These are phyloP conservation scores for Ischnus inquisitorius DNA, from an alignment of 2,888 invertebrate species.

Conservation along the genomic window DNA sequence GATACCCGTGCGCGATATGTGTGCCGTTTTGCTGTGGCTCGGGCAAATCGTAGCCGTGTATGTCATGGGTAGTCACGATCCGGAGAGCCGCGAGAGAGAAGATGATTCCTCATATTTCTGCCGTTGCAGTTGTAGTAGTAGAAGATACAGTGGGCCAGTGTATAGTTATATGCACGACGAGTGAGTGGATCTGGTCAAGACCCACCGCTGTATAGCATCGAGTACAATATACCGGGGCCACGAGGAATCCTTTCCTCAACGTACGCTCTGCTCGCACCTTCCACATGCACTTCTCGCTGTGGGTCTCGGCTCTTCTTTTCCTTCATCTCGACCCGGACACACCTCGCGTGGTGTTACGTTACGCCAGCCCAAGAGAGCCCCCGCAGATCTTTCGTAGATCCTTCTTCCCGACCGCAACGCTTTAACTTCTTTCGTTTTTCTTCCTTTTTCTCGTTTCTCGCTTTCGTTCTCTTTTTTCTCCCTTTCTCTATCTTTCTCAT, in stretches of 20 bases:
- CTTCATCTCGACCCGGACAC: slow-evolving; percentile 74
- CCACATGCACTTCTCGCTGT: slow-evolving; percentile 36
- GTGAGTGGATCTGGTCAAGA: slow-evolving; percentile 37
- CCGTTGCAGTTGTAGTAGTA: slow-evolving; percentile 4
- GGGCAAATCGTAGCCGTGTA: slow-evolving; percentile 76
- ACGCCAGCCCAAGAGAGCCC: slow-evolving; percentile 65
- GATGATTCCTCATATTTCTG: slow-evolving; percentile 28
- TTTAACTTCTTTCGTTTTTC: slow-evolving; percentile 1
- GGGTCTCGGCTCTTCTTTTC: slow-evolving; percentile 23
- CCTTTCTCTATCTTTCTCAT: slow-evolving; percentile 15
- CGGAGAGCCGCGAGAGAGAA: slow-evolving; percentile 11
- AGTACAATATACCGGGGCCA: slow-evolving; percentile 14
- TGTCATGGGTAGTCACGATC: slow-evolving; percentile 81
- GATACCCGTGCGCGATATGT: slow-evolving; percentile 12
- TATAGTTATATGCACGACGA: background rate
- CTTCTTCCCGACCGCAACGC: background rate
- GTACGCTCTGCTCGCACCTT: slow-evolving; percentile 42
- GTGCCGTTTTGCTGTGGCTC: slow-evolving; percentile 53
- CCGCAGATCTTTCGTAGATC: slow-evolving; percentile 25
- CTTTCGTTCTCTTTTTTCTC: background rate
- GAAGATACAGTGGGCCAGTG: background rate
- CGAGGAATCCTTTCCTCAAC: slow-evolving; percentile 24
- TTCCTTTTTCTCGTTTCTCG: slow-evolving; percentile 11
- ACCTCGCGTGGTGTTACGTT: slow-evolving; percentile 78
- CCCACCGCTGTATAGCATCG: slow-evolving; percentile 39